phyloP scores from a whole-genome alignment of 2,888 invertebrate species.

The Stramonita haemastoma region DNA sequence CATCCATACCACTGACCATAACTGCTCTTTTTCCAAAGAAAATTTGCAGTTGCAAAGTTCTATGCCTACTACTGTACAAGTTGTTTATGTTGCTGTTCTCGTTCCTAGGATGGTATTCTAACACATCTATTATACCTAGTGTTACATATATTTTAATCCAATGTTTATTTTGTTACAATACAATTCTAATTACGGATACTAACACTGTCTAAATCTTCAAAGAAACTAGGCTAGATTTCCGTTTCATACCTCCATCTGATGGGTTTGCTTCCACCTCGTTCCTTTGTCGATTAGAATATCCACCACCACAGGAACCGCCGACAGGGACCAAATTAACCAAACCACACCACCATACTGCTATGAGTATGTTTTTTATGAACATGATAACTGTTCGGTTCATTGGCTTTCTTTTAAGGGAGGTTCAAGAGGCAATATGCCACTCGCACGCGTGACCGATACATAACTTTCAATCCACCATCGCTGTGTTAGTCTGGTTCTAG shows the following conservation, averaged over 20 bases:
- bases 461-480: slow-evolving; percentile 42
- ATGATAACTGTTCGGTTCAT: slow-evolving; percentile 33
- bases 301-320: slow-evolving; percentile 11
- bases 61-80: too few species aligned
- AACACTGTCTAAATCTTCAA: too few species aligned
- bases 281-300: background rate
- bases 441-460: slow-evolving; percentile 32
- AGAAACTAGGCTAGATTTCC: background rate
- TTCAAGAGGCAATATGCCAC: slow-evolving; percentile 35
- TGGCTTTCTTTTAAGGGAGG: slow-evolving; percentile 10
- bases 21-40: too few species aligned
- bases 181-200: too few species aligned
- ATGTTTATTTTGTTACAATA: too few species aligned
- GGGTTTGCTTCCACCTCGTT: slow-evolving; percentile 34
- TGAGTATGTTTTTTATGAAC: slow-evolving; percentile 35
- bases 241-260: slow-evolving; percentile 45
- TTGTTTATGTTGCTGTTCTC: too few species aligned
- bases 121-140: too few species aligned
- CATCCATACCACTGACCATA: too few species aligned
- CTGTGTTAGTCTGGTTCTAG: slow-evolving; percentile 21
- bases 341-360: slow-evolving; percentile 40
- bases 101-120: too few species aligned
- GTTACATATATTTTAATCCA: too few species aligned
- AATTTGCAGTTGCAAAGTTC: too few species aligned
- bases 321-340: slow-evolving; percentile 24